Percentiles rank a stretch among this genome's conserved stretches.
Evolutionary conservation across 2,113 vertebrate genomes (phyloP).

Genomic region (Argyrosomus japonicus): DNA sequence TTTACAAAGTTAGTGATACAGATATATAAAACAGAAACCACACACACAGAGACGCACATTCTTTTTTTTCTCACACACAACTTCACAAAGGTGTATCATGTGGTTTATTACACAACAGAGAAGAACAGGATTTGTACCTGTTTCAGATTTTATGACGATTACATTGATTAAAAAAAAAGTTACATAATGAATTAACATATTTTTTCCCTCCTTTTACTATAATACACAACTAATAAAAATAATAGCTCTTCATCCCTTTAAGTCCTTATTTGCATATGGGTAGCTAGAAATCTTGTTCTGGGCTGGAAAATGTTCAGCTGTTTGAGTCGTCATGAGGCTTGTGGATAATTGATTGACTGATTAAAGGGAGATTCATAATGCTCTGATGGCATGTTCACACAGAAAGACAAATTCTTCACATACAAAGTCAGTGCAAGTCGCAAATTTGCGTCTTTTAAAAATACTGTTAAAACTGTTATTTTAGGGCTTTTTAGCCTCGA

Average conservation of each 20-base stretch:
- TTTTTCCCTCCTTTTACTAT: neutral
- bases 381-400: no score
- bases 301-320: neutral
- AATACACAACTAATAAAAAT: constrained; percentile 2
- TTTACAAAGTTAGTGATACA: neutral
- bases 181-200: constrained; percentile 5
- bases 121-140: neutral
- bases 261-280: neutral
- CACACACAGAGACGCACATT: no score
- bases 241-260: neutral
- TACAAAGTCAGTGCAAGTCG: no score
- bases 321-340: neutral
- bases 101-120: constrained; percentile 44
- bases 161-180: constrained; percentile 7
- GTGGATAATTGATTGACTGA: no score
- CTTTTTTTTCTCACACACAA: neutral
- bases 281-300: neutral
- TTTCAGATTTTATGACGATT: neutral
- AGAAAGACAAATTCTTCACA: no score
- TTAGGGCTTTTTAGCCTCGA: no score
- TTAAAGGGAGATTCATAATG: no score
- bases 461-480: no score
- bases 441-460: no score
- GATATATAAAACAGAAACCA: neutral
- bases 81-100: neutral